These are phyloP conservation scores for Cossypha heuglini DNA, from an alignment of 2,797 vertebrate species.

Conservation along the genomic window DNA sequence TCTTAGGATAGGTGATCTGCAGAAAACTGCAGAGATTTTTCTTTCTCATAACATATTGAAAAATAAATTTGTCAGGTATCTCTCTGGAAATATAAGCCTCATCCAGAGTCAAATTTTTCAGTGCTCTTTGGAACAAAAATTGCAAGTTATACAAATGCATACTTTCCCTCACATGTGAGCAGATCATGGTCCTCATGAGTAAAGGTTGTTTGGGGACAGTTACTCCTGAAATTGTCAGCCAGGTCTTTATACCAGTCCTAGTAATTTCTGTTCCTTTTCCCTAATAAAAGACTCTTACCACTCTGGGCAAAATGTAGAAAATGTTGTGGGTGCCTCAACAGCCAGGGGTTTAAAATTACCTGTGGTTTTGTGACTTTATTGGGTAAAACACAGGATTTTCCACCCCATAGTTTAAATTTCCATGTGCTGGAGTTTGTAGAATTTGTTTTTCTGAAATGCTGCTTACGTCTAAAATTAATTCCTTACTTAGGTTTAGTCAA, in stretches of 20 bases:
- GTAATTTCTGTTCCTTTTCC: neutral
- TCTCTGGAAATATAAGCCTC: neutral
- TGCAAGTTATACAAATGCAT: neutral
- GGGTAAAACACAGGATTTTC: constrained; percentile 31
- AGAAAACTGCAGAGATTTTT: neutral
- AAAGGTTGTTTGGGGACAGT: neutral
- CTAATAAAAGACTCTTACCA: neutral
- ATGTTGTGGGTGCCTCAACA: neutral
- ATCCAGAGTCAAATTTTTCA: neutral
- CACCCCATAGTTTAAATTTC: constrained; percentile 9
- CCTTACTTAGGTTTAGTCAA: neutral
- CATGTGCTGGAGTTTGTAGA: neutral
- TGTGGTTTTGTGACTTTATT: constrained; percentile 41
- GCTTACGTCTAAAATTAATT: neutral
- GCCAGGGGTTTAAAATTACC: neutral
- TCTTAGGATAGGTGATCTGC: neutral
- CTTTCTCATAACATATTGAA: neutral
- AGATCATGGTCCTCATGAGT: neutral
- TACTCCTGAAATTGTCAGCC: neutral
- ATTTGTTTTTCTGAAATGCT: constrained; percentile 48
- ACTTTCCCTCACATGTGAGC: neutral
- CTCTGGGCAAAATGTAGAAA: neutral
- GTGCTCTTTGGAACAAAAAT: neutral
- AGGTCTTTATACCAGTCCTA: neutral
- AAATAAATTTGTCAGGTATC: neutral